Evolutionary conservation across 2,797 vertebrate genomes (phyloP).

Genomic region (Pampus argenteus): DNA sequence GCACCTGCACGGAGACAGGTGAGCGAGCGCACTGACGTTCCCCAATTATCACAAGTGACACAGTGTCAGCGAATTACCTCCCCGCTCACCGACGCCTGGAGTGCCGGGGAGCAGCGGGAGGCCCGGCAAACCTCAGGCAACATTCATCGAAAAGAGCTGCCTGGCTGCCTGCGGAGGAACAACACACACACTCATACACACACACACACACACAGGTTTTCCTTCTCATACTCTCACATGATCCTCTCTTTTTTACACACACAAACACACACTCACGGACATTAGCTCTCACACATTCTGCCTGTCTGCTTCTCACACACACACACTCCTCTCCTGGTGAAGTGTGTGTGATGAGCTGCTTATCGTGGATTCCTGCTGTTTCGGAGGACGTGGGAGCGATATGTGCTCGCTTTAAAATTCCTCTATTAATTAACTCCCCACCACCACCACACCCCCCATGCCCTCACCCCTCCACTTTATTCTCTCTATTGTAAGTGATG

Average conservation of each 20-base stretch:
- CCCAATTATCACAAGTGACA: constrained; percentile 82
- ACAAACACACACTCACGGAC: constrained; percentile 6
- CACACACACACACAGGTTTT: background rate
- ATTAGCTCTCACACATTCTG: background rate
- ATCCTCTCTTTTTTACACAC: background rate
- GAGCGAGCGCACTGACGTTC: constrained; percentile 65
- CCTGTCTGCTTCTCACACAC: background rate
- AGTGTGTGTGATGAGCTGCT: constrained; percentile 73
- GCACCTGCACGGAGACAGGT: constrained; percentile 81
- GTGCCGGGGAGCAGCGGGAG: constrained; percentile 71
- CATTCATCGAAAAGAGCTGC: constrained; percentile 71
- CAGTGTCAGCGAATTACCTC: constrained; percentile 76
- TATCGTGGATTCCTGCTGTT: constrained; percentile 74
- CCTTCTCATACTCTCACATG: background rate
- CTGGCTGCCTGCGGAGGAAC: constrained; percentile 39
- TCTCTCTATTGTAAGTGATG: constrained; percentile 45
- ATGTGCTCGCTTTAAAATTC: constrained; percentile 72
- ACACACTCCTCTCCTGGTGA: constrained; percentile 31
- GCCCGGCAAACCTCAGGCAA: constrained; percentile 69
- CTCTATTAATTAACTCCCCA: constrained; percentile 74
- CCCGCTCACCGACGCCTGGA: constrained; percentile 57
- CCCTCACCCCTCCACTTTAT: constrained; percentile 7
- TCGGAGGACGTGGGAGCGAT: constrained; percentile 59
- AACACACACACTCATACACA: constrained; percentile 7
- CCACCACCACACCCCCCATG: constrained; percentile 22